Base-by-base conservation (phyloP, 2,113 vertebrate species). In the Neolamprologus devosi region DNA sequence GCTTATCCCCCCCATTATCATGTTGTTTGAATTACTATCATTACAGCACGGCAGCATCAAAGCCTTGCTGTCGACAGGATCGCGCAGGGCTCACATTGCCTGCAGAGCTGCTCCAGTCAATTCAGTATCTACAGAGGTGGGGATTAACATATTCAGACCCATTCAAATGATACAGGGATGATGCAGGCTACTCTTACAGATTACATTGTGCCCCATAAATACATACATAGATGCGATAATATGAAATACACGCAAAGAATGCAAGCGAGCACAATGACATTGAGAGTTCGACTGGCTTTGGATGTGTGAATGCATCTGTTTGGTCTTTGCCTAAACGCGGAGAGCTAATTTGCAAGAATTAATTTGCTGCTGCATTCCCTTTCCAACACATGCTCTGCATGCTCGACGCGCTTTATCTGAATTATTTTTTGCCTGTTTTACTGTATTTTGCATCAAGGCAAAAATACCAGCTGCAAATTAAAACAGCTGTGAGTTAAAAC, bases 1-100 rank as follows among this genome's bases (percentile, higher is more conserved):
- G 92, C 87, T 93, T 95, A 94, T 93, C 91, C 91, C 83, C 17
- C 17, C 89, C 88, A 93, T 95, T 94, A 95, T 95, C 89, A 88
- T 89, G 92, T 94, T 94, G 92, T 93, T 93, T 95, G 92, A 95
- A 96, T 96, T 92, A 95, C 95, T 95, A 95, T 95, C 94, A 95
- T 96, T 95, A 95, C 94, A 93, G 68, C 83, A 73, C 82, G 60
- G 85, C 63, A 19, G 88, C 92, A 92, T 94, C 93, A 94, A 94
- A 95, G 93, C 88, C 85, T 85, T 55, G 83, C 89, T 82, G 91
- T 91, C 79, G 86, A 93, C 91, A 81, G 91, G 91, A 93, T 88
- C 40, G 65, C 13, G 75, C 80, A 4, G 73, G 54, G 88, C 92
- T 91, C 57, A 17, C 85, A 8, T 85, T 84, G 92, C 94, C 95